Evolutionary conservation across 2,113 vertebrate genomes (phyloP).

Genomic region (Oreochromis niloticus): DNA sequence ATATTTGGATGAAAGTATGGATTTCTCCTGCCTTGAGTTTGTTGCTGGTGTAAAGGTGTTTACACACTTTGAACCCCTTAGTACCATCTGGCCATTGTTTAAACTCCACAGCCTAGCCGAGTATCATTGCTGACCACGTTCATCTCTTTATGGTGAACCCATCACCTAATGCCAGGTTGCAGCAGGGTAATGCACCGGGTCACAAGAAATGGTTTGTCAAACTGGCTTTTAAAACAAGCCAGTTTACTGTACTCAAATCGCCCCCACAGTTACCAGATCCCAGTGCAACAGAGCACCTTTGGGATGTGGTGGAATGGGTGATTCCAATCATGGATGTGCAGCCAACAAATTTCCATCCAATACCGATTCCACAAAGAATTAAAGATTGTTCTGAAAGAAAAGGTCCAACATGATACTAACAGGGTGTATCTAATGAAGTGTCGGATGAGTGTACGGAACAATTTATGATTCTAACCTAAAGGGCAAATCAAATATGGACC

Average conservation of each 20-base stretch:
- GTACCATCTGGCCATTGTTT: background rate
- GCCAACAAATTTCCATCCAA: background rate
- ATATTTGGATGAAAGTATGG: background rate
- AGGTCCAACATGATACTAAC: background rate
- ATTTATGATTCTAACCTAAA: background rate
- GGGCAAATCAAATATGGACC: background rate
- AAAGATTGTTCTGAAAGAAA: background rate
- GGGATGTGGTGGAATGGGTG: background rate
- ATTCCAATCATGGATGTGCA: background rate
- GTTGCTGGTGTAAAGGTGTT: background rate
- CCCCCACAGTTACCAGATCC: background rate
- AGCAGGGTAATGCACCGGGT: background rate
- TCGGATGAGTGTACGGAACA: background rate
- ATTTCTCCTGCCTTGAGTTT: background rate
- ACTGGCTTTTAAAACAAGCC: background rate
- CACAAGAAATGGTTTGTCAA: background rate
- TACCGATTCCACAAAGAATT: background rate
- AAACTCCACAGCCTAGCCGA: background rate
- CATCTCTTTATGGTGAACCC: background rate
- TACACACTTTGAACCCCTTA: background rate
- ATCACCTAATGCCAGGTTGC: background rate
- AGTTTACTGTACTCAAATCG: background rate
- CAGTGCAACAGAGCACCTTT: background rate
- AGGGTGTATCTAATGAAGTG: background rate
- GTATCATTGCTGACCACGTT: background rate